Base-by-base conservation (phyloP, 2,888 invertebrate species). In the Ormyrus pomaceus region DNA sequence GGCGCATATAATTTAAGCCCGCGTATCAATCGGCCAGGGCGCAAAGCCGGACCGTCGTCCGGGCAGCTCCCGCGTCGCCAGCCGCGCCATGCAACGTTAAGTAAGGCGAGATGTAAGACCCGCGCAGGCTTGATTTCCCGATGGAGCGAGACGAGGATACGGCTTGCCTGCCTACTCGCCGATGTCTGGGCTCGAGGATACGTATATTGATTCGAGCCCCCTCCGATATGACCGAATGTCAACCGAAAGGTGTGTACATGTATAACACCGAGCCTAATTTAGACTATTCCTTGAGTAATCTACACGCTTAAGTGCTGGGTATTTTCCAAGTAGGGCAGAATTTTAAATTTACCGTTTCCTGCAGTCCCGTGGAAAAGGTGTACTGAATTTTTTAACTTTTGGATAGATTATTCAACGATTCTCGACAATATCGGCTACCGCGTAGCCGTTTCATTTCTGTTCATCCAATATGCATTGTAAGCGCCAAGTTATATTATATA, bases 91-190 rank as follows among this genome's bases (percentile, higher is more conserved):
- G 46, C 69, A 13, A 51, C 51, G 50, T 34, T 68, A 53, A 53
- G 34, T 10, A n/a, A 6, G 19, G 64, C 48, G 19, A 64, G 64
- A 62, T 10, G 46, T 46, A 46, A 66, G 48, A 7, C 46, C 7
- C 56, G 46, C 9, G n/a, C 13, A 46, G 53, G 53, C 53, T 64
- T 73, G 64, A 73, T 73, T 73, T 73, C 73, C 73, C 73, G 73
- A 11, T 6, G 73, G 64, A 64, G 13, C 73, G 7, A 5, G 58
- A 45, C 55, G 55, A 46, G 45, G 53, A 73, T 65, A 50, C 13
- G 46, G 34, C 62, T n/a, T 51, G 68, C 6, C 10, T 19, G 50
- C 48, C 19, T 19, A 59, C 56, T 9, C 46, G 34, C 34, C 34
- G 34, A 34, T 34, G 4, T n/a, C 59, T 48, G 19, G 65, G 50